Evolutionary conservation across 2,888 invertebrate species (phyloP).

Genomic region (Scrobipalpa costella): DNA sequence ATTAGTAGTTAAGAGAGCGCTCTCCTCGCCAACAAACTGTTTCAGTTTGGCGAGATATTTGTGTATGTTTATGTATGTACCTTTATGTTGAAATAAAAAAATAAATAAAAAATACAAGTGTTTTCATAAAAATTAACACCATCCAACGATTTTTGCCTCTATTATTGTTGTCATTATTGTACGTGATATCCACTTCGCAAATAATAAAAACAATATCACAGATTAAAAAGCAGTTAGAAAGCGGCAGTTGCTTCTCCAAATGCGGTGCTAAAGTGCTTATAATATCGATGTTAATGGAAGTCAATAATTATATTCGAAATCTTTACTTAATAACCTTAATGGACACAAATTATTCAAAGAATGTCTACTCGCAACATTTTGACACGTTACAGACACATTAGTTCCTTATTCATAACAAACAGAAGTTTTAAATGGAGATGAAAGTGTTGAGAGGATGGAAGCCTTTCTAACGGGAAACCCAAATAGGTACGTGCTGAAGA

Average conservation of each 20-base stretch:
- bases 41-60: too few species aligned
- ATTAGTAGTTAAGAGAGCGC: too few species aligned
- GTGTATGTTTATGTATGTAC: too few species aligned
- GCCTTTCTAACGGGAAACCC: conserved; percentile 22
- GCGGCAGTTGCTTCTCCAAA: background rate
- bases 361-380: background rate
- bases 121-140: too few species aligned
- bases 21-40: too few species aligned
- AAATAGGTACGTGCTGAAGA: conserved; percentile 11
- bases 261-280: background rate
- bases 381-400: background rate
- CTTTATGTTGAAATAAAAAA: too few species aligned
- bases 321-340: background rate
- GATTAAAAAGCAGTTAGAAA: background rate
- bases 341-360: background rate
- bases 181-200: too few species aligned
- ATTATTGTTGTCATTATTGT: too few species aligned
- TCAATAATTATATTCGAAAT: background rate
- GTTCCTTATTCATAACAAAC: conserved; percentile 9
- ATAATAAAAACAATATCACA: background rate
- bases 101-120: too few species aligned
- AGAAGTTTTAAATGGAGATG: conserved; percentile 20
- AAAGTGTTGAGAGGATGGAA: conserved; percentile 21
- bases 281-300: background rate
- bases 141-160: too few species aligned